A percentile compares a stretch with the other conserved stretches of the same genome.
Evolutionary conservation across 2,113 vertebrate genomes (phyloP).

Genomic region (Daboia siamensis): DNA sequence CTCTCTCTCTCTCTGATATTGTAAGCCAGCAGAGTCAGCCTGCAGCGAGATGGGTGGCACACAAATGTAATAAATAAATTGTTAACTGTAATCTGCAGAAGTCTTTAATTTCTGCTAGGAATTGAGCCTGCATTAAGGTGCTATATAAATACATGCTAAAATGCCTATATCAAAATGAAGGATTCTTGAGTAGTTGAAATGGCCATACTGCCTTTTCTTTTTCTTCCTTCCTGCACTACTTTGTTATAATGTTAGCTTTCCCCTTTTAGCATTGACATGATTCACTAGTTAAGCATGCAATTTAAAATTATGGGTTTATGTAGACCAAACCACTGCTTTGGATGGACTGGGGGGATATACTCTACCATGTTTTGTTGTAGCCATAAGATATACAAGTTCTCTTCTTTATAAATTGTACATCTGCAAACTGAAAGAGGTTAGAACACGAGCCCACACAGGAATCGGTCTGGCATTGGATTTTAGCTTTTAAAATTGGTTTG

Average conservation of each 20-base stretch:
- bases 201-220: background rate
- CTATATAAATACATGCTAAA: background rate
- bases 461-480: background rate
- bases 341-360: constrained; percentile 5
- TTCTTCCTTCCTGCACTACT: constrained; percentile 21
- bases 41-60: background rate
- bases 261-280: constrained; percentile 65
- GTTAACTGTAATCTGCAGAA: background rate
- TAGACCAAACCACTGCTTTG: constrained; percentile 59
- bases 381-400: background rate
- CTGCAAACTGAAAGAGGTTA: background rate
- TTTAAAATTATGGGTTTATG: constrained; percentile 72
- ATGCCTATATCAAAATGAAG: background rate
- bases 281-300: constrained; percentile 70
- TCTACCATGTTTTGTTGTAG: constrained; percentile 20
- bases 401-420: background rate
- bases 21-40: background rate
- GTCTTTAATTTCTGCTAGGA: background rate
- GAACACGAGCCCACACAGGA: background rate
- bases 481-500: background rate
- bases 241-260: constrained; percentile 55
- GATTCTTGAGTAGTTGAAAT: background rate
- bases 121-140: background rate
- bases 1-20: background rate
- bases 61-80: background rate